Conservation (phyloP, 2,888 invertebrate genomes). For the Orthonychiurus folsomi region DNA sequence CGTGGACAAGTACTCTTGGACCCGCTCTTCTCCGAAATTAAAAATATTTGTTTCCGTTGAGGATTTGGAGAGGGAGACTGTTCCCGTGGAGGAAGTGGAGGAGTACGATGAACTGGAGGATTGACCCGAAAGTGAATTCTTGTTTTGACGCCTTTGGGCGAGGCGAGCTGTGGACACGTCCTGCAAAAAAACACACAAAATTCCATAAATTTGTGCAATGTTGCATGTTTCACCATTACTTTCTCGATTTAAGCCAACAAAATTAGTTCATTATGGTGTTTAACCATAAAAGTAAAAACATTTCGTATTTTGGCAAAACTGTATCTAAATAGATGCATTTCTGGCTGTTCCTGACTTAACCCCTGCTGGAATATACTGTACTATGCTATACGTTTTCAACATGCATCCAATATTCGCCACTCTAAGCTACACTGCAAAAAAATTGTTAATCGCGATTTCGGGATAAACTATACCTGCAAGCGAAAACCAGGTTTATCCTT, state of each 20-base stretch:
- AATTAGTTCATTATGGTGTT: too few relatives aligned
- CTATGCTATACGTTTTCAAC: too few relatives aligned
- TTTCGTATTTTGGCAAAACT: too few relatives aligned
- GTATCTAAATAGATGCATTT: too few relatives aligned
- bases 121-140: constrained; percentile 47
- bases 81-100: constrained; percentile 42
- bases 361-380: too few relatives aligned
- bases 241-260: constrained; percentile 49
- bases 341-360: too few relatives aligned
- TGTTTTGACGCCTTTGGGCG: constrained; percentile 58
- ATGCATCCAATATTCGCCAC: too few relatives aligned
- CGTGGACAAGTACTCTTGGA: constrained; percentile 49
- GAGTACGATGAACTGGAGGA: constrained; percentile 47
- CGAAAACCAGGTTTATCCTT: not conserved
- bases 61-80: constrained; percentile 11
- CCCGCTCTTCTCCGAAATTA: constrained; percentile 48
- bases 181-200: constrained; percentile 43
- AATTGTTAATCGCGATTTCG: too few relatives aligned
- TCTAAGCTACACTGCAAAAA: too few relatives aligned
- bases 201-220: constrained; percentile 10
- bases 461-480: not conserved
- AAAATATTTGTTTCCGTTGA: constrained; percentile 43
- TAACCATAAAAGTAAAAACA: too few relatives aligned
- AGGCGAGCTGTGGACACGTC: constrained; percentile 63
- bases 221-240: constrained; percentile 43